Percentiles rank a stretch among this genome's conserved stretches.
These are phyloP conservation scores for Enteromius thamalakanensis DNA, from an alignment of 2,797 vertebrate genomes.

Conservation along the genomic window DNA sequence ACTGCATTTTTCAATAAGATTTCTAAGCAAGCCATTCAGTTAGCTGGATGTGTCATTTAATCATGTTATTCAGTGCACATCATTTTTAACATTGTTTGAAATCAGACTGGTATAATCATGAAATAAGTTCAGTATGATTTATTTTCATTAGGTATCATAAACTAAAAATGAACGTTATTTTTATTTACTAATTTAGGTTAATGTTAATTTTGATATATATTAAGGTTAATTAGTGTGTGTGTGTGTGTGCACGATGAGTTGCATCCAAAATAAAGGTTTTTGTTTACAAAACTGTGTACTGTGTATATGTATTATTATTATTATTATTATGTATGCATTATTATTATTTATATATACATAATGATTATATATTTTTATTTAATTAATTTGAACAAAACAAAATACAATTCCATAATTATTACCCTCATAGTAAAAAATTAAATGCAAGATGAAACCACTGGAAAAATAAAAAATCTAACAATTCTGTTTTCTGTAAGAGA, in stretches of 20 bases:
- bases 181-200: not conserved
- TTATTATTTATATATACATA: too few relatives aligned
- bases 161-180: not conserved
- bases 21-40: not conserved
- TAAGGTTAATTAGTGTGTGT: not conserved
- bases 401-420: too few relatives aligned
- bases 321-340: too few relatives aligned
- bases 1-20: conserved; percentile 16
- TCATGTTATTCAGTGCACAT: conserved; percentile 1
- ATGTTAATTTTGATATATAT: not conserved
- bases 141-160: not conserved
- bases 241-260: too few relatives aligned
- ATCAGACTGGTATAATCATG: not conserved
- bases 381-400: too few relatives aligned
- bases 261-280: too few relatives aligned
- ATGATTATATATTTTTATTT: too few relatives aligned
- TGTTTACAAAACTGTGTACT: too few relatives aligned
- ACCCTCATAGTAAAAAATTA: not conserved
- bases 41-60: not conserved
- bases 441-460: not conserved
- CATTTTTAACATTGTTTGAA: not conserved
- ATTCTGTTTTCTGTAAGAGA: not conserved
- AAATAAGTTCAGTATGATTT: not conserved
- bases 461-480: not conserved
- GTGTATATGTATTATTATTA: too few relatives aligned